These are phyloP conservation scores for Nephrocerus scutellatus DNA, from an alignment of 2,888 invertebrate species.

Conservation along the genomic window DNA sequence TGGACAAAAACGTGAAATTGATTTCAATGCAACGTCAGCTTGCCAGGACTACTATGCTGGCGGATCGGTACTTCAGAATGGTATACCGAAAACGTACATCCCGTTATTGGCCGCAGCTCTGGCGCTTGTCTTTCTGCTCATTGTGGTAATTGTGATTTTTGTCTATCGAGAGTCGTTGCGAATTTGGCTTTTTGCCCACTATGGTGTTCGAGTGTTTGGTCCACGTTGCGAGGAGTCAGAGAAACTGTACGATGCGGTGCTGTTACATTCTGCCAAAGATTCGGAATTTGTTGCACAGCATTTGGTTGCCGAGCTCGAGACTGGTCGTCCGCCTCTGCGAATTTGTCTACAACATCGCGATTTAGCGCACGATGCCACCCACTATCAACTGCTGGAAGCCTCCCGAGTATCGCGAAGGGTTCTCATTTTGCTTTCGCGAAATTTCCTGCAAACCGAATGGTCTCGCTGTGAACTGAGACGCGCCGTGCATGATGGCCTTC, in stretches of 20 bases:
- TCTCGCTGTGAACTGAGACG: constrained; percentile 83
- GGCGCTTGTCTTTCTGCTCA: constrained; percentile 67
- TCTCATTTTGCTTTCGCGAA: constrained; percentile 77
- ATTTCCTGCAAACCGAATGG: constrained; percentile 93
- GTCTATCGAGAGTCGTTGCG: constrained; percentile 78
- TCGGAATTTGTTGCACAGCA: constrained; percentile 81
- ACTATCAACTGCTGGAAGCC: constrained; percentile 64
- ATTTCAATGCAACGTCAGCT: constrained; percentile 72
- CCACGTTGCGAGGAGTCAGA: constrained; percentile 73
- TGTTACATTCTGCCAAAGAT: constrained; percentile 88
- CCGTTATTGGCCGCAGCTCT: constrained; percentile 76
- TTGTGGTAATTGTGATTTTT: constrained; percentile 69
- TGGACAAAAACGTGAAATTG: constrained; percentile 64
- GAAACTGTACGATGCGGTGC: constrained; percentile 84
- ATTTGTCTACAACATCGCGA: constrained; percentile 87
- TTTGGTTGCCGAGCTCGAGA: constrained; percentile 78
- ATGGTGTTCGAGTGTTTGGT: constrained; percentile 73
- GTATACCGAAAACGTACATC: constrained; percentile 73
- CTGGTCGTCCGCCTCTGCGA: constrained; percentile 65
- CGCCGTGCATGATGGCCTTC: constrained; percentile 81
- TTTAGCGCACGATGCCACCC: constrained; percentile 62
- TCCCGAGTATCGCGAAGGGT: constrained; percentile 82
- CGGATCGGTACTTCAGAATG: constrained; percentile 68
- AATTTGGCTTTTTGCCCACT: constrained; percentile 80
- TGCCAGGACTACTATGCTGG: constrained; percentile 82